phyloP scores from a whole-genome alignment of 2,888 invertebrate genomes.

The Opisthograptis luteolata region DNA sequence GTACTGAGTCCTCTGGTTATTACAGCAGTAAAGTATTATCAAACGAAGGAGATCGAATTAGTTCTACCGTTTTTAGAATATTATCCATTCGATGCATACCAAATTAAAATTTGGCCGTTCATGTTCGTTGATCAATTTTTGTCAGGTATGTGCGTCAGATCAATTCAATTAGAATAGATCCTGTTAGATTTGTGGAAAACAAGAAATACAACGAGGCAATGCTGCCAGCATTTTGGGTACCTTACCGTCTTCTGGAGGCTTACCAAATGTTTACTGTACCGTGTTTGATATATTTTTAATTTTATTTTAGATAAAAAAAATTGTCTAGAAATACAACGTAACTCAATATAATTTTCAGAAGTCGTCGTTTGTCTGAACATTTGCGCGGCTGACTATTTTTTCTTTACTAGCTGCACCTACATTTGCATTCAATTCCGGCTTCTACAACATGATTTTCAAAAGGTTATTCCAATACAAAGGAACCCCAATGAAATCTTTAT shows the following conservation, averaged over 20 bases:
- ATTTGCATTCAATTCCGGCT: conserved; percentile 59
- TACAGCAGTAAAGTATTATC: conserved; percentile 49
- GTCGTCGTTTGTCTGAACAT: conserved; percentile 44
- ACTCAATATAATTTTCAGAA: too few relatives aligned
- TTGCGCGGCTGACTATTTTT: conserved; percentile 51
- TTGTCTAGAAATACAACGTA: too few relatives aligned
- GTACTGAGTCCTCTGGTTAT: conserved; percentile 48
- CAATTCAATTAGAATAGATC: too few relatives aligned
- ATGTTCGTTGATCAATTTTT: conserved; percentile 60
- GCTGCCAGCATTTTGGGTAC: too few relatives aligned
- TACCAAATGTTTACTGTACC: too few relatives aligned
- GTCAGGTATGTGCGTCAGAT: too few relatives aligned
- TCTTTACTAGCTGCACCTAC: conserved; percentile 57
- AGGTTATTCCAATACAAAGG: conserved; percentile 36
- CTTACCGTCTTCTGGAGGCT: too few relatives aligned
- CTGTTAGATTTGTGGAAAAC: too few relatives aligned
- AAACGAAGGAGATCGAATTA: conserved; percentile 50
- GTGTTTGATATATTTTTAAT: too few relatives aligned
- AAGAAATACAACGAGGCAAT: too few relatives aligned
- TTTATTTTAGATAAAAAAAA: too few relatives aligned
- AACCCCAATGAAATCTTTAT: conserved; percentile 6
- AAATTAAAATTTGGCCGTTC: conserved; percentile 56
- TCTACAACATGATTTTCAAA: conserved; percentile 47
- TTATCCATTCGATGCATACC: conserved; percentile 62
- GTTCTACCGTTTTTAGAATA: conserved; percentile 54